A percentile compares a stretch with the other conserved stretches of the same genome.
These are phyloP conservation scores for Anser brachyrhynchus DNA, from an alignment of 2,113 vertebrate genomes.

Conservation along the genomic window DNA sequence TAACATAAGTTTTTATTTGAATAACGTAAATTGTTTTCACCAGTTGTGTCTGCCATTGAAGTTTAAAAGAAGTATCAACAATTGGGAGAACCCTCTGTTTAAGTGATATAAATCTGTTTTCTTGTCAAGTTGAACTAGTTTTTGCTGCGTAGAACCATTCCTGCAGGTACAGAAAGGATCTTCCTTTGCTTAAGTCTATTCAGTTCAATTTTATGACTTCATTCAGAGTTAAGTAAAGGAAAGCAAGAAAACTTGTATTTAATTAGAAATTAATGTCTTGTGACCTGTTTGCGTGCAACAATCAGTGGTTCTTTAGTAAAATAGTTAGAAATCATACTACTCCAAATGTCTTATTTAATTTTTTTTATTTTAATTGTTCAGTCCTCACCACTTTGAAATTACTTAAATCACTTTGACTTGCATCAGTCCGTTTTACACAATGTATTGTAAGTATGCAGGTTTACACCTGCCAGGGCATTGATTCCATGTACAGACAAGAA, in stretches of 20 bases:
- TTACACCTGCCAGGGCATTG: background rate
- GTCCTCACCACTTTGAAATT: background rate
- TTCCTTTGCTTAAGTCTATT: background rate
- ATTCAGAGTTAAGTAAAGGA: background rate
- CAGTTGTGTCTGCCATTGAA: background rate
- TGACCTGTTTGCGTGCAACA: background rate
- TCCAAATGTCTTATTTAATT: background rate
- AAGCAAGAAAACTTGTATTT: constrained; percentile 7
- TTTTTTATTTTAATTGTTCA: background rate
- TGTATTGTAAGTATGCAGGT: background rate
- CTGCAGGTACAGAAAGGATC: background rate
- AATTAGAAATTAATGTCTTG: background rate
- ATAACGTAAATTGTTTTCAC: background rate
- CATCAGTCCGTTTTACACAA: background rate
- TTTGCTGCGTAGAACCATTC: background rate
- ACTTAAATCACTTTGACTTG: background rate
- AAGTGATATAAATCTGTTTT: background rate
- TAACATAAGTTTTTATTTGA: background rate
- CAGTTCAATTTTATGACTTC: background rate
- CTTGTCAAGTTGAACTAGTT: background rate
- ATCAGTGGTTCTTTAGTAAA: background rate
- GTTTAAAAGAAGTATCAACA: background rate
- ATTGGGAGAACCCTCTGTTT: background rate
- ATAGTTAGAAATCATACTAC: background rate
- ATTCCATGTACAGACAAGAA: background rate